Base-by-base conservation (phyloP, 2,888 invertebrate genomes). In the Euzetes globulus region DNA sequence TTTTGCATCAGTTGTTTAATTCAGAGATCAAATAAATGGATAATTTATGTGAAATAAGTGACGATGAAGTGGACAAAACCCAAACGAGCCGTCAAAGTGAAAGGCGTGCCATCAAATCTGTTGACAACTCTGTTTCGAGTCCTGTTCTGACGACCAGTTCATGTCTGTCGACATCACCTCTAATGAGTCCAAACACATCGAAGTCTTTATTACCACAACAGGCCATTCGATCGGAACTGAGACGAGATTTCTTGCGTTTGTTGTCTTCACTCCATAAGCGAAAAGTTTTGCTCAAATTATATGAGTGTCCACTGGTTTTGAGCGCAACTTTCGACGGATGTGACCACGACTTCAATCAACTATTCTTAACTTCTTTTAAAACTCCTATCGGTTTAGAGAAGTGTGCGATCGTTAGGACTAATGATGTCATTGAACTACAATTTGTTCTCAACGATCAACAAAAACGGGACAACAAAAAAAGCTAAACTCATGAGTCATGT, bases 231-330 rank as follows among this genome's bases (percentile, higher is more conserved):
- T 65, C 65, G 1, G 37, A 37, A 37, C 65, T 65, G 3, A 65
- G 65, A 37, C 29, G 65, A 7, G 65, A 65, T 37, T 65, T 65
- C 19, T 37, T 65, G 37, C 13, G 65, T n/a, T 19, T 65, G 1
- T 65, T 65, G 37, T 65, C 65, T 11, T 65, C 65, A 11, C 29
- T 65, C 6, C 65, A 65, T n/a, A 65, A 65, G n/a, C 33, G 65
- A n/a, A 65, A 37, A 37, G 65, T 65, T 9, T 37, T 9, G 6
- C n/a, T 65, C 3, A 65, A 65, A 37, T 33, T 65, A 37, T 65
- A 65, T n/a, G 65, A 65, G 11, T 65, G 65, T 65, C 65, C 65
- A n/a, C 65, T 65, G 33, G 37, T 37, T n/a, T 19, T 65, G 65
- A n/a, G 33, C n/a, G 65, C 37, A 17, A 65, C 33, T 37, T 65